phyloP scores from a whole-genome alignment of 1,140 invertebrate species.

The Rhopalosiphum maidis region DNA sequence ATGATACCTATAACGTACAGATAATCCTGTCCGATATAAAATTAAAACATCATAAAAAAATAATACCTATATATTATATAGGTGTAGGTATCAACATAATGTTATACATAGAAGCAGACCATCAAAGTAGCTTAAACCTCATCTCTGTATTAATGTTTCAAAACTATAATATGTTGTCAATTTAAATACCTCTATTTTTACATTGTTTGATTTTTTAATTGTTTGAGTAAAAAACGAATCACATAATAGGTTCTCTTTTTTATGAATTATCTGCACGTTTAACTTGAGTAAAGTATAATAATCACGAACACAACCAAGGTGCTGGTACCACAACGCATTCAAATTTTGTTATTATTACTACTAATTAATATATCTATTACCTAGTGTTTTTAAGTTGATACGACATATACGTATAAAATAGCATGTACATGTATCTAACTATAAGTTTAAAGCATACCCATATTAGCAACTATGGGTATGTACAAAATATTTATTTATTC shows the following conservation, averaged over 20 bases:
- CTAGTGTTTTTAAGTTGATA: neutral
- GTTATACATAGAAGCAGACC: neutral
- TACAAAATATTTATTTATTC: neutral
- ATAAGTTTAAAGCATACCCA: too few relatives aligned
- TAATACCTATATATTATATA: too few relatives aligned
- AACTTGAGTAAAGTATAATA: neutral
- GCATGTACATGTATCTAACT: too few relatives aligned
- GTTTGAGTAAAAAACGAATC: neutral
- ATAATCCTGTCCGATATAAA: neutral
- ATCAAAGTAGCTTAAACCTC: neutral
- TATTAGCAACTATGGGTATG: neutral
- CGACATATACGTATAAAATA: too few relatives aligned
- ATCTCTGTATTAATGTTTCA: neutral
- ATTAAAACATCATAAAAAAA: neutral
- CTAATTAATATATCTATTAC: neutral
- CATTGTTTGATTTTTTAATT: neutral
- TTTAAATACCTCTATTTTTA: neutral
- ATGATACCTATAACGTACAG: neutral
- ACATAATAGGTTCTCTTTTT: neutral
- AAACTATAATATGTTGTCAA: neutral
- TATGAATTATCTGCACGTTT: neutral
- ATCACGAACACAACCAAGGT: neutral
- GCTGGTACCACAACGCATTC: neutral
- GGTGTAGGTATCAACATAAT: neutral
- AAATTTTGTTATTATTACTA: neutral